A percentile compares a stretch with the other conserved stretches of the same genome.
These are phyloP conservation scores for Drosophila hawaiiensis DNA, from an alignment of 2,888 invertebrate genomes.

Conservation along the genomic window DNA sequence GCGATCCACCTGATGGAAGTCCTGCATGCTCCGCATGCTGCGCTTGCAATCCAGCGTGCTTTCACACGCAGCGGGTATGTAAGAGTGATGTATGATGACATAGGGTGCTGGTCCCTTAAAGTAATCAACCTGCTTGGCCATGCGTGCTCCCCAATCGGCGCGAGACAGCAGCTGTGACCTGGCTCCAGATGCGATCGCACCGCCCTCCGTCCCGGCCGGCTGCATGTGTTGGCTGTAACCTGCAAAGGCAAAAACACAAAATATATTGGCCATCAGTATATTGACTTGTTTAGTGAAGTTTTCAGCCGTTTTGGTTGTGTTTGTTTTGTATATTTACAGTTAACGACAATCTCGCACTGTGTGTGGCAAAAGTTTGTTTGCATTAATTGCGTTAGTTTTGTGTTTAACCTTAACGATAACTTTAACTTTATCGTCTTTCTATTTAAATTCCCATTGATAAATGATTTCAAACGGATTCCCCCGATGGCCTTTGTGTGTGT, in stretches of 20 bases:
- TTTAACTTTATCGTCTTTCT: constrained; percentile 41
- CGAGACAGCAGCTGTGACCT: constrained; percentile 84
- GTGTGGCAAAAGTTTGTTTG: constrained; percentile 41
- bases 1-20: constrained; percentile 87
- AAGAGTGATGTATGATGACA: constrained; percentile 91
- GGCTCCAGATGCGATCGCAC: neutral
- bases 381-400: constrained; percentile 60
- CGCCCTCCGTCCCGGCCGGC: constrained; percentile 26
- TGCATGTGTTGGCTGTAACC: constrained; percentile 78
- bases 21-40: constrained; percentile 89
- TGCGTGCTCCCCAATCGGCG: constrained; percentile 87
- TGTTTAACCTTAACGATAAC: constrained; percentile 38
- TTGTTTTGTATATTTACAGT: constrained; percentile 43
- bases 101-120: constrained; percentile 88
- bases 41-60: constrained; percentile 86
- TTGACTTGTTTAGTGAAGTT: constrained; percentile 20
- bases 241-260: constrained; percentile 39
- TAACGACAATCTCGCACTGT: constrained; percentile 29
- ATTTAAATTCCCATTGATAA: constrained; percentile 63
- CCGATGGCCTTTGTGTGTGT: constrained; percentile 30
- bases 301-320: constrained; percentile 6
- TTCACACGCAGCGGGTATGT: constrained; percentile 88
- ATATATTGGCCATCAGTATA: constrained; percentile 28
- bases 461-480: constrained; percentile 61
- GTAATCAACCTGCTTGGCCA: constrained; percentile 85